Conservation (phyloP, 2,888 invertebrate genomes). For the Trichopoda pennipes region DNA sequence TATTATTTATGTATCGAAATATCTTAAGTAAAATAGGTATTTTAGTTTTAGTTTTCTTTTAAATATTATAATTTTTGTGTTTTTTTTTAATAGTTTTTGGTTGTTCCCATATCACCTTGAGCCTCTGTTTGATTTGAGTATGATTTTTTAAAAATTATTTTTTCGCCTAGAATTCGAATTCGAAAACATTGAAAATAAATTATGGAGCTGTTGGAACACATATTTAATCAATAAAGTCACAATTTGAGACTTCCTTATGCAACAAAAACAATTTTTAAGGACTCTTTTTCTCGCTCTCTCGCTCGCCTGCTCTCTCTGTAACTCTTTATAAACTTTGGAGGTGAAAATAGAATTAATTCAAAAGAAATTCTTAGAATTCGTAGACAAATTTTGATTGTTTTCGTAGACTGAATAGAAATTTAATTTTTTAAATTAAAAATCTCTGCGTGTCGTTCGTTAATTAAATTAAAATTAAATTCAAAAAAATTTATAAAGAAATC, state of each 20-base stretch:
- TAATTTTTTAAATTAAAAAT: background rate
- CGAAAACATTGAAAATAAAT: slow-evolving; percentile 55
- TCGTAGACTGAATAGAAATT: background rate
- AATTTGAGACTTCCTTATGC: background rate
- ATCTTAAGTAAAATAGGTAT: slow-evolving; percentile 51
- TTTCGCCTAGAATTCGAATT: slow-evolving; percentile 66
- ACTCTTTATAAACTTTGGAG: slow-evolving; percentile 14
- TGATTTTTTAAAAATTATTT: slow-evolving; percentile 42
- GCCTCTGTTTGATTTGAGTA: slow-evolving; percentile 15
- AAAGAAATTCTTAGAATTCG: slow-evolving; percentile 57
- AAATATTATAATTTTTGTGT: no score
- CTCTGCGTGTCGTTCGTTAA: slow-evolving; percentile 53
- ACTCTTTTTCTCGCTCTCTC: slow-evolving; percentile 28
- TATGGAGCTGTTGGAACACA: slow-evolving; percentile 39
- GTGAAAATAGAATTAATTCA: slow-evolving; percentile 39
- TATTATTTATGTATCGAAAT: slow-evolving; percentile 65
- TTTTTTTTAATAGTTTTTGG: no score
- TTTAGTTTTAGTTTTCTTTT: slow-evolving; percentile 1
- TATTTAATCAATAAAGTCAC: slow-evolving; percentile 24
- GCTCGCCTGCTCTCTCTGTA: background rate
- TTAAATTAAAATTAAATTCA: background rate
- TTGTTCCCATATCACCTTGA: no score
- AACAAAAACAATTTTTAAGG: slow-evolving; percentile 12
- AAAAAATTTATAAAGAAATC: slow-evolving; percentile 12
- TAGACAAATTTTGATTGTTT: slow-evolving; percentile 41